These are phyloP conservation scores for Proterorhinus semilunaris DNA, from an alignment of 2,113 vertebrate genomes.

Conservation along the genomic window DNA sequence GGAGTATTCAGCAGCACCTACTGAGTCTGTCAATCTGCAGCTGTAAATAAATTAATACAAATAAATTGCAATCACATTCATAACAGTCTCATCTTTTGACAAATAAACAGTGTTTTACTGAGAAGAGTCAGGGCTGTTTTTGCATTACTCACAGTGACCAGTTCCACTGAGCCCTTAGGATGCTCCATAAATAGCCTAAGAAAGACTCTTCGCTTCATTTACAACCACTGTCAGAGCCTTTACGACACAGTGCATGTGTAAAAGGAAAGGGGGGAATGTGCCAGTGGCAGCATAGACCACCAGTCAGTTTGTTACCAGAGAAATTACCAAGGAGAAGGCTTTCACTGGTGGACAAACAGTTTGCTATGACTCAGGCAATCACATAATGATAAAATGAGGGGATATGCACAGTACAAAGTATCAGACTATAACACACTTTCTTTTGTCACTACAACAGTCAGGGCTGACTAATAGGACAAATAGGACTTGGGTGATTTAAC, in stretches of 20 bases:
- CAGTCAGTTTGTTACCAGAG: slow-evolving; percentile 50
- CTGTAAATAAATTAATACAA: slow-evolving; percentile 46
- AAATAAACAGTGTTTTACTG: slow-evolving; percentile 9
- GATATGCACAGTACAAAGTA: slow-evolving; percentile 47
- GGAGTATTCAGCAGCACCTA: slow-evolving; percentile 60
- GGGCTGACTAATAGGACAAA: neutral
- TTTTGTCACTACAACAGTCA: slow-evolving; percentile 2
- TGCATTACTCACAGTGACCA: slow-evolving; percentile 64
- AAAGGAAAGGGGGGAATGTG: slow-evolving; percentile 44
- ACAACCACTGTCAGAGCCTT: slow-evolving; percentile 51
- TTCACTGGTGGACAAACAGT: slow-evolving; percentile 53
- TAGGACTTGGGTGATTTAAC: no score
- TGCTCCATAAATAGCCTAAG: slow-evolving; percentile 70
- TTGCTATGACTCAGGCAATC: slow-evolving; percentile 50
- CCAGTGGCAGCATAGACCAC: slow-evolving; percentile 57
- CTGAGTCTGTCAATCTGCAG: slow-evolving; percentile 73
- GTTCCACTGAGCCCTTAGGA: slow-evolving; percentile 60
- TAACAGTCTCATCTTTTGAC: neutral
- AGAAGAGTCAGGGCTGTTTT: slow-evolving; percentile 38
- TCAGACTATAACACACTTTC: slow-evolving; percentile 34
- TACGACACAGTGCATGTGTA: slow-evolving; percentile 10
- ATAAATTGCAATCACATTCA: neutral
- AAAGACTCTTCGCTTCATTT: slow-evolving; percentile 63
- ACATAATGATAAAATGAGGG: slow-evolving; percentile 40
- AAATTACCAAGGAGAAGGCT: slow-evolving; percentile 37